phyloP scores from a whole-genome alignment of 2,797 vertebrate species.

The Hypotaenidia okinawae region DNA sequence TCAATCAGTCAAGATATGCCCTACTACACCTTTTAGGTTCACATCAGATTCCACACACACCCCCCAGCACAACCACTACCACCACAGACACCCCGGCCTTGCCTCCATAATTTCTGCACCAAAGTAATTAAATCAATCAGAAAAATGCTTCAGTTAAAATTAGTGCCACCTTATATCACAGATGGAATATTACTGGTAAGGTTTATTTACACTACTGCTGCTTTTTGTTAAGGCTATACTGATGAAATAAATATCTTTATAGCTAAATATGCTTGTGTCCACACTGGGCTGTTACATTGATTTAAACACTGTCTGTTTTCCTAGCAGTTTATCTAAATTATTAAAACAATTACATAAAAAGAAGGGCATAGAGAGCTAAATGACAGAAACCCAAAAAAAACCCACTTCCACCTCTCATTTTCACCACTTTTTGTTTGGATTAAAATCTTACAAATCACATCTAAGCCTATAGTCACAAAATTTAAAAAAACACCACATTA shows the following conservation, averaged over 20 bases:
- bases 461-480: background rate
- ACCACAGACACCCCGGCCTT: background rate
- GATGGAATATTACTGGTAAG: background rate
- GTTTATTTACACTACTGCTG: background rate
- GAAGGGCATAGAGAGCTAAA: background rate
- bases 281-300: conserved; percentile 26
- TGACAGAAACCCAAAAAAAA: background rate
- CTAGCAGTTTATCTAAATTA: conserved; percentile 40
- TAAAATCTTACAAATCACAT: background rate
- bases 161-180: background rate
- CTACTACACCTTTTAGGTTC: background rate
- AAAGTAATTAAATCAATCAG: background rate
- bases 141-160: background rate
- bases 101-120: background rate
- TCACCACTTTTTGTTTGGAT: conserved; percentile 26
- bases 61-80: too few relatives aligned
- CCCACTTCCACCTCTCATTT: background rate
- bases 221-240: background rate
- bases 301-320: conserved; percentile 52
- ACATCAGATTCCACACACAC: fast-evolving
- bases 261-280: conserved; percentile 10
- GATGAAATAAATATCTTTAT: conserved; percentile 31
- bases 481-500: background rate
- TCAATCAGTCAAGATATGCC: background rate
- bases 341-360: conserved; percentile 56